phyloP scores from a whole-genome alignment of 2,797 vertebrate species.

The Sarcophilus harrisii region DNA sequence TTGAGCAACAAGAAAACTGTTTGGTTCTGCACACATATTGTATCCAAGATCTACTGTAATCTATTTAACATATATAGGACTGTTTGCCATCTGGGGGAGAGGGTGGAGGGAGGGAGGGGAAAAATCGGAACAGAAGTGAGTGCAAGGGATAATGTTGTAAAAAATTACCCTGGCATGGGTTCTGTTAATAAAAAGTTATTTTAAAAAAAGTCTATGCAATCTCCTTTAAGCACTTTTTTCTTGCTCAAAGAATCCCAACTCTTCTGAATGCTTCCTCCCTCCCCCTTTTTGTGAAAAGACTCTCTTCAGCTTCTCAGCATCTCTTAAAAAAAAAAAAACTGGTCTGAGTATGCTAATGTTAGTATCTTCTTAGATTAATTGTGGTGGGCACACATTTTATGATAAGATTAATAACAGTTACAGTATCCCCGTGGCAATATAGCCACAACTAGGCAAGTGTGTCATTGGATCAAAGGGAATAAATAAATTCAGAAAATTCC shows the following conservation, averaged over 20 bases:
- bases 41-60: too few species aligned
- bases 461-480: background rate
- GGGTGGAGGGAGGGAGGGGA: too few species aligned
- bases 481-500: background rate
- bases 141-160: too few species aligned
- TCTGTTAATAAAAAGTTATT: too few species aligned
- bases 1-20: too few species aligned
- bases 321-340: background rate
- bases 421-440: background rate
- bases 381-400: background rate
- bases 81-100: too few species aligned
- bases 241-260: background rate
- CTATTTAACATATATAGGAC: too few species aligned
- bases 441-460: background rate
- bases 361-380: background rate
- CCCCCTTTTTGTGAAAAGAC: background rate
- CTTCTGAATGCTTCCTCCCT: background rate
- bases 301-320: background rate
- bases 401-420: background rate
- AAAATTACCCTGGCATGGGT: too few species aligned
- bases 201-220: background rate
- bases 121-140: too few species aligned
- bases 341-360: background rate
- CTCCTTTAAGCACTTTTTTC: background rate
- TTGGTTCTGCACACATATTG: too few species aligned